A percentile compares a stretch with the other conserved stretches of the same genome.
Conservation (phyloP, 2,888 invertebrate genomes). For the Subacronicta megacephala region DNA sequence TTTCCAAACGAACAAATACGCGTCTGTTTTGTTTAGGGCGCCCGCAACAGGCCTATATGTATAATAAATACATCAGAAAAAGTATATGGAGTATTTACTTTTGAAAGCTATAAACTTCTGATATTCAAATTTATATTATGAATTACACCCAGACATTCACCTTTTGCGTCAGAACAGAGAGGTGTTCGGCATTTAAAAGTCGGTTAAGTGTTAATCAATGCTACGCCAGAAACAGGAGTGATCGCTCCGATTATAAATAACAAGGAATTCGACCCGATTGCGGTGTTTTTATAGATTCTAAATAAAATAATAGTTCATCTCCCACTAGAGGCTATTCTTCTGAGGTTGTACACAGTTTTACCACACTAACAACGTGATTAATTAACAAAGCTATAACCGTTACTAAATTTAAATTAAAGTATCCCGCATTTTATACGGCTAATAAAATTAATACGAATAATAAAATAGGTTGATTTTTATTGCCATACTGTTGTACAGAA, state of each 20-base stretch:
- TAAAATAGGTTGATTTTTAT: constrained; percentile 22
- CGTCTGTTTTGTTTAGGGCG: constrained; percentile 17
- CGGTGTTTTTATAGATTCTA: constrained; percentile 14
- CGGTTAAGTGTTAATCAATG: constrained; percentile 38
- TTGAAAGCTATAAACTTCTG: constrained; percentile 28
- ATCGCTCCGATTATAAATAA: constrained; percentile 25
- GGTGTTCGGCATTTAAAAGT: constrained; percentile 28
- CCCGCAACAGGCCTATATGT: constrained; percentile 10
- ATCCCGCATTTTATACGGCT: constrained; percentile 23
- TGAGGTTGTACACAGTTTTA: constrained; percentile 7
- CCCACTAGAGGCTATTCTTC: background rate
- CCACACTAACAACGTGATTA: constrained; percentile 27
- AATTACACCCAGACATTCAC: constrained; percentile 26
- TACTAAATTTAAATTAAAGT: constrained; percentile 36
- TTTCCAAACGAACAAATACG: constrained; percentile 38
- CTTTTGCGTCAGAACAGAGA: constrained; percentile 26
- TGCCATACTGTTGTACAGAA: background rate
- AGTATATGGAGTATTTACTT: constrained; percentile 37
- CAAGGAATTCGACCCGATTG: constrained; percentile 30
- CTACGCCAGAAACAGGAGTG: constrained; percentile 2
- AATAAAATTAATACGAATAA: constrained; percentile 42
- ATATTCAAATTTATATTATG: constrained; percentile 23
- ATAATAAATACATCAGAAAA: constrained; percentile 41
- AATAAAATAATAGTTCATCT: constrained; percentile 10
- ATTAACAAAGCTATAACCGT: constrained; percentile 17